phyloP scores from a whole-genome alignment of 1,140 invertebrate genomes.

The Atopsyche davidsoni region DNA sequence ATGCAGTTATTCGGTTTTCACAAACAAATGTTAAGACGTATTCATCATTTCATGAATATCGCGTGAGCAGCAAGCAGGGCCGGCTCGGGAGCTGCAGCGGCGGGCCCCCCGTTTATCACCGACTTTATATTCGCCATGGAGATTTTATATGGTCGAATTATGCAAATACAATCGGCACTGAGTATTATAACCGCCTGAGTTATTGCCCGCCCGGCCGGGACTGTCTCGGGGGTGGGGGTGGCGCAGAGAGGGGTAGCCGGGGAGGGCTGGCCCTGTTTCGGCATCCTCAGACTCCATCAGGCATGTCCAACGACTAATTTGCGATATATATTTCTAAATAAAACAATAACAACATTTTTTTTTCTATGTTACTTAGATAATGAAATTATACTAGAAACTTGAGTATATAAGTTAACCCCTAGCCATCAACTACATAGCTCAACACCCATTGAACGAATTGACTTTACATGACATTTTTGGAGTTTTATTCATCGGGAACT shows the following conservation, averaged over 20 bases:
- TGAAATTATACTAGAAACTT: not conserved
- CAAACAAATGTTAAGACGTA: too few relatives aligned
- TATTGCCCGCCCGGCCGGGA: constrained; percentile 20
- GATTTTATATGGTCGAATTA: constrained; percentile 32
- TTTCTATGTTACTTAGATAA: not conserved
- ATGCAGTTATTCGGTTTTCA: too few relatives aligned
- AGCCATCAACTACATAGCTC: not conserved
- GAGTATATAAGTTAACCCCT: not conserved
- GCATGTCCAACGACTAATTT: not conserved
- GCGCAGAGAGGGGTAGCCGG: not conserved
- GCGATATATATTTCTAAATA: not conserved
- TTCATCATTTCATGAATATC: too few relatives aligned
- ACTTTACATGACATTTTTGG: not conserved
- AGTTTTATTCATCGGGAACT: not conserved
- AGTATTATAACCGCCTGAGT: constrained; percentile 31
- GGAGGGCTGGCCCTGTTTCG: not conserved
- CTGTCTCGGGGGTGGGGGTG: constrained; percentile 12
- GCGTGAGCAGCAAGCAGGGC: not conserved
- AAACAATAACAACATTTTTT: not conserved
- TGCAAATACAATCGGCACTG: constrained; percentile 31
- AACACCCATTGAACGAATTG: too few relatives aligned
- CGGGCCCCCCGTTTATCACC: constrained; percentile 27
- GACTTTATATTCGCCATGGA: constrained; percentile 31
- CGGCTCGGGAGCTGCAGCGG: constrained; percentile 2
- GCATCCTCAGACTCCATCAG: too few relatives aligned